Base-by-base conservation (phyloP, 2,888 invertebrate genomes). In the Cheilosia grossa region DNA sequence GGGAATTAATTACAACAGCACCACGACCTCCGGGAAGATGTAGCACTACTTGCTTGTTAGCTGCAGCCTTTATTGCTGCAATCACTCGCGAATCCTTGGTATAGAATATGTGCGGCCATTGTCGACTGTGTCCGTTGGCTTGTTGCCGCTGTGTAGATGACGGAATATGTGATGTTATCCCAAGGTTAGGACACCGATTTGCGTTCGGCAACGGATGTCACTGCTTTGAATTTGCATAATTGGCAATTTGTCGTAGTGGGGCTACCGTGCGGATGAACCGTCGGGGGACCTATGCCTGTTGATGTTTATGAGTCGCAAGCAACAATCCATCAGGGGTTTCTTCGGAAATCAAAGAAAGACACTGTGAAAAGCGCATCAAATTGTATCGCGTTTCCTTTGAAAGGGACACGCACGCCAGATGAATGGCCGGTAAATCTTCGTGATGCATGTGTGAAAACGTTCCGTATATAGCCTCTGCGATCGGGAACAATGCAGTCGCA, bases 391-490 rank as follows among this genome's bases (percentile, higher is more conserved):
- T 85, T 85, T 81, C 81, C 61, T 77, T 85, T 81, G 75, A 63
- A 56, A 72, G 54, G 51, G 59, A 81, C 75, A 85, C 85, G 85
- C 85, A 85, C 81, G 85, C 75, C 51, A 44, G 49, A 63, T 74
- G 64, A 83, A 74, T 74, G 63, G 66, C 42, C 75, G 54, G 80
- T 85, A 85, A 85, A 85, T 85, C 85, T 85, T 81, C 56, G 42
- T 80, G 81, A 81, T 85, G 72, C 85, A 85, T 85, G 85, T 85
- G 77, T 81, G 85, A 85, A 81, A 85, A 81, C 85, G 85, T 81
- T 59, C 24, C 42, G 21, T 63, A 27, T 27, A 27, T 6, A 27
- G 27, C 27, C 27, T 27, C 7, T 6, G 37, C 9, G 33, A 47
- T 15, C 24, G 24, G 24, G 27, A 83, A 83, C 83, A 81, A 81